Conservation (phyloP, 1,140 invertebrate species). For the Drosophila sp. region DNA sequence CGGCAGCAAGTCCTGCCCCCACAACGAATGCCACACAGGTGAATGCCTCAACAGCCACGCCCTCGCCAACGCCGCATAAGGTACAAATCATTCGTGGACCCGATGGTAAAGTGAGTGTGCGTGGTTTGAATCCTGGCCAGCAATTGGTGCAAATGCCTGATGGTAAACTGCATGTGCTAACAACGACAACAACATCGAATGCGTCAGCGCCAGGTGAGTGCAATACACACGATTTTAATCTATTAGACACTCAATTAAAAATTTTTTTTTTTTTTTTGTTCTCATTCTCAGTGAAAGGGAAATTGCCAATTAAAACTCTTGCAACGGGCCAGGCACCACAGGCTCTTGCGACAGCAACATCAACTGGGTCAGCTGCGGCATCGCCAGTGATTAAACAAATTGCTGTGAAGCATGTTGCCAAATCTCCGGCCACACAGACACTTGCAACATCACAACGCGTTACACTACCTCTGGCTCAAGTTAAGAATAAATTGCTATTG, state of each 20-base stretch:
- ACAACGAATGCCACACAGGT: conserved; percentile 26
- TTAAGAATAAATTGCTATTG: conserved; percentile 67
- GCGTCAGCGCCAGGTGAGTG: conserved; percentile 70
- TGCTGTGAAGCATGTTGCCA: conserved; percentile 70
- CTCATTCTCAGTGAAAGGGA: conserved; percentile 43
- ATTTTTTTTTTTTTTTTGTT: not conserved
- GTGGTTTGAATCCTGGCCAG: conserved; percentile 96
- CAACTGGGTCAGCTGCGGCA: conserved; percentile 10
- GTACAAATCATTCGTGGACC: conserved; percentile 95
- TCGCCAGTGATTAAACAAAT: conserved; percentile 74
- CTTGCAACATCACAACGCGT: conserved; percentile 65
- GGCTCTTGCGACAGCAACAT: conserved; percentile 28
- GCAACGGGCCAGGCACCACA: conserved; percentile 40
- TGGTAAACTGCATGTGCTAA: conserved; percentile 95
- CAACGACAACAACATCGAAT: conserved; percentile 84
- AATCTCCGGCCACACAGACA: conserved; percentile 53
- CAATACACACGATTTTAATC: not conserved
- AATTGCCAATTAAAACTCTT: conserved; percentile 67
- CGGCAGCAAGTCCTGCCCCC: conserved; percentile 46
- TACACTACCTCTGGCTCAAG: conserved; percentile 66
- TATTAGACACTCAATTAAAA: conserved; percentile 1
- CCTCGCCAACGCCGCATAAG: conserved; percentile 89
- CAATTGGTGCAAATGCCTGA: conserved; percentile 96
- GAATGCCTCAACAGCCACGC: conserved; percentile 63
- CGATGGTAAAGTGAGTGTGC: conserved; percentile 96